phyloP scores from a whole-genome alignment of 2,888 invertebrate species.

The Microctonus hyperodae region DNA sequence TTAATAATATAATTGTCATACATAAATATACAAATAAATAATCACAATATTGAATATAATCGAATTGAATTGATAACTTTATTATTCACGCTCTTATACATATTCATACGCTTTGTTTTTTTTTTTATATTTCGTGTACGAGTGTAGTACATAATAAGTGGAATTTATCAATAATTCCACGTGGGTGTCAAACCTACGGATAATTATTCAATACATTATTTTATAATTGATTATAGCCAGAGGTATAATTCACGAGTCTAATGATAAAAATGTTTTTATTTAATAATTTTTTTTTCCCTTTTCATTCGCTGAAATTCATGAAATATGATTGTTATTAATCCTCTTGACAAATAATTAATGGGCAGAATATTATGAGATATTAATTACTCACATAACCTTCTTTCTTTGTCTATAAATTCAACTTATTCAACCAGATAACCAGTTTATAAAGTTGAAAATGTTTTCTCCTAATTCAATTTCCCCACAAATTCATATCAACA shows the following conservation, averaged over 20 bases:
- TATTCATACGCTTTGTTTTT: conserved; percentile 31
- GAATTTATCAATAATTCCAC: conserved; percentile 33
- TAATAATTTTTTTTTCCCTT: conserved; percentile 26
- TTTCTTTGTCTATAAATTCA: conserved; percentile 27
- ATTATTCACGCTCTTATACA: conserved; percentile 39
- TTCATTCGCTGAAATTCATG: conserved; percentile 20
- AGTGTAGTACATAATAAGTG: conserved; percentile 38
- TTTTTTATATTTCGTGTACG: conserved; percentile 30
- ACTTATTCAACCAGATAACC: conserved; percentile 15
- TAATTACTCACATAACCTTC: conserved; percentile 29
- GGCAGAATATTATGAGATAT: background rate
- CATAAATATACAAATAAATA: conserved; percentile 16
- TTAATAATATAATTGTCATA: conserved; percentile 32
- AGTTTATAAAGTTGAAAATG: conserved; percentile 2
- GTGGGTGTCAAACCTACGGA: conserved; percentile 42
- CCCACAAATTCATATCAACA: background rate
- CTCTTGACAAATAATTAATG: conserved; percentile 27
- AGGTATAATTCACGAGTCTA: conserved; percentile 35
- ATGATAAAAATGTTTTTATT: conserved; percentile 36
- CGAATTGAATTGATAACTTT: conserved; percentile 35
- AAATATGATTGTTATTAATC: conserved; percentile 22
- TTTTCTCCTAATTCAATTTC: conserved; percentile 15
- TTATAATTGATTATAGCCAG: conserved; percentile 41
- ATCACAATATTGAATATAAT: conserved; percentile 13
- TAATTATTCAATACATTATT: conserved; percentile 31